Percentiles rank a stretch among this genome's conserved stretches.
phyloP scores from a whole-genome alignment of 2,113 vertebrate genomes.

The Todiramphus chloris region DNA sequence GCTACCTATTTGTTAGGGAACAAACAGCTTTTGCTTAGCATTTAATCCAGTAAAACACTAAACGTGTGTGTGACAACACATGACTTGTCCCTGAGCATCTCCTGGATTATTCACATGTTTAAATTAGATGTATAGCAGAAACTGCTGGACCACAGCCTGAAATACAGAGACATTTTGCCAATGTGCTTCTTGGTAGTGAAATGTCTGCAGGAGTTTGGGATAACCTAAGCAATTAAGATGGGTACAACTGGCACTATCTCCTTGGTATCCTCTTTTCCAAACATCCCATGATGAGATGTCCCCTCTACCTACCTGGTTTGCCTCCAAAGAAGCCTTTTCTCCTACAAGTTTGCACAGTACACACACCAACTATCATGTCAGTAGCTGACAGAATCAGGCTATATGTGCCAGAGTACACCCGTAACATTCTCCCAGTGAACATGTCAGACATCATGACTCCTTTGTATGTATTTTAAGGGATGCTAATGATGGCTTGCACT shows the following conservation, averaged over 20 bases:
- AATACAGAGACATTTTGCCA: background rate
- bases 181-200: background rate
- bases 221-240: background rate
- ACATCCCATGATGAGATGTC: background rate
- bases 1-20: background rate
- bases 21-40: background rate
- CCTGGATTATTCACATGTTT: background rate
- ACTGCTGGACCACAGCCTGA: background rate
- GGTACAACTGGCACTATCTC: background rate
- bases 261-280: background rate
- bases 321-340: background rate
- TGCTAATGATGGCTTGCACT: background rate
- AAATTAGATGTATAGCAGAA: background rate
- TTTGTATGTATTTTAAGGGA: slow-evolving; percentile 22
- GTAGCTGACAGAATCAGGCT: background rate
- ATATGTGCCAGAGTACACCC: background rate
- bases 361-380: background rate
- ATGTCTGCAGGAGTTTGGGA: background rate
- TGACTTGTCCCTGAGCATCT: background rate
- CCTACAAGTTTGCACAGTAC: background rate
- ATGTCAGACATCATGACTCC: background rate
- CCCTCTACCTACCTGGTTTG: background rate
- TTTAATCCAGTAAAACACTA: background rate
- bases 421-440: background rate
- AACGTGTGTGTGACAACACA: background rate